A percentile compares a stretch with the other conserved stretches of the same genome.
Conservation (phyloP, 2,797 vertebrate species). For the Chloroceryle inda region DNA sequence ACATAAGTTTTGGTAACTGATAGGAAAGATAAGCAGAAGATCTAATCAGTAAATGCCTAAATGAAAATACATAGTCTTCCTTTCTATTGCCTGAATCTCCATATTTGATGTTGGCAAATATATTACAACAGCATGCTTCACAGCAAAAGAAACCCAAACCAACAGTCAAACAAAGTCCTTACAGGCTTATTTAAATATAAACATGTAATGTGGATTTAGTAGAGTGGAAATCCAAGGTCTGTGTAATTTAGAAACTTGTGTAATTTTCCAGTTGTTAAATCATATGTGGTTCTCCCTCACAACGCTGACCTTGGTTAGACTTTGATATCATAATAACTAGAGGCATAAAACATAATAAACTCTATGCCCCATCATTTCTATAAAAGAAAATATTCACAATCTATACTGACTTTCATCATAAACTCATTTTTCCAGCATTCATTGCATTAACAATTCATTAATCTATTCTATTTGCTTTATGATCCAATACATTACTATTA, state of each 20-base stretch:
- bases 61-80: not conserved
- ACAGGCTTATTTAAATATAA: slow-evolving; percentile 49
- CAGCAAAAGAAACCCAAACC: not conserved
- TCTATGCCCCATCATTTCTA: not conserved
- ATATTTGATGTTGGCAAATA: slow-evolving; percentile 6
- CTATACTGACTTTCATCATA: not conserved
- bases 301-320: slow-evolving; percentile 10
- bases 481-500: not conserved
- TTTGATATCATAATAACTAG: not conserved
- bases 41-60: not conserved
- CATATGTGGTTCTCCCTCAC: not conserved
- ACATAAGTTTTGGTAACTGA: not conserved
- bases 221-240: slow-evolving; percentile 39
- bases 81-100: not conserved
- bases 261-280: slow-evolving; percentile 45
- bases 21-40: not conserved
- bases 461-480: not conserved
- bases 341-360: not conserved
- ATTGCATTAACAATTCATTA: not conserved
- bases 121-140: not conserved
- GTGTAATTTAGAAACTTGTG: slow-evolving; percentile 47
- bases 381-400: not conserved
- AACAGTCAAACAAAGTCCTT: slow-evolving; percentile 6
- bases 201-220: slow-evolving; percentile 27
- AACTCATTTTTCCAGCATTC: not conserved